Evolutionary conservation across 2,888 invertebrate genomes (phyloP), one percentile per base, ranked within the genome.

Genomic region (Nomada flava): DNA sequence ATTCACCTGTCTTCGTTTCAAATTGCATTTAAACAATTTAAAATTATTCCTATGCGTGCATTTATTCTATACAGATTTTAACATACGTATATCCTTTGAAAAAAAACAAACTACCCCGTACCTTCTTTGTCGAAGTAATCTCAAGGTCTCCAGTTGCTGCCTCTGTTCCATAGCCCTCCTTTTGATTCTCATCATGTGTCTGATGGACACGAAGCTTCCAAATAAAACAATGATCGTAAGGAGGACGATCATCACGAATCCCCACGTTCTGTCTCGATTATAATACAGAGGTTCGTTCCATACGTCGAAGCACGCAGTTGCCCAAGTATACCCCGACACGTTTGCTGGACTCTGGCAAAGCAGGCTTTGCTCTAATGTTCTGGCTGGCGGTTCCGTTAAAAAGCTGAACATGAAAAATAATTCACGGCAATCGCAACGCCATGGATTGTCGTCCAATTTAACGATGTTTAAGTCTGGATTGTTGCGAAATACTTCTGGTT

Each of bases 371-470:
- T 94, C 94, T 86, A 94, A 94, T 68, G 95, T 95, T 90, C 95
- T 96, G 36, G 94, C 94, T 1, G 96, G 95, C 80, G 95, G 94
- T 23, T 95, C 91, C 1, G 95, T 95, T 18, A 97, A 90, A 91
- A 94, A 96, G 79, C 95, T 94, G 86, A 95, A 96, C 89, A 96
- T 95, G 13, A 95, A 94, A 73, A 95, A 94, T 91, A 97, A 95
- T 29, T 95, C 94, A 0, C 89, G 86, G 89, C 97, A 97, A 83
- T 96, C 96, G 91, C 97, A 97, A 79, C 96, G 94, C 97, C 97
- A 97, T 85, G 96, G 96, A 92, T 97, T 97, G 89, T 97, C 96
- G 20, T 95, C 95, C 63, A 97, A 91, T 90, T 95, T 94, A n/a
- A 97, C 92, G 72, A 94, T 94, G 79, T 95, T 94, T 62, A 96